Base-by-base conservation (phyloP, 2,888 invertebrate genomes). In the Dastarcus helophoroides region DNA sequence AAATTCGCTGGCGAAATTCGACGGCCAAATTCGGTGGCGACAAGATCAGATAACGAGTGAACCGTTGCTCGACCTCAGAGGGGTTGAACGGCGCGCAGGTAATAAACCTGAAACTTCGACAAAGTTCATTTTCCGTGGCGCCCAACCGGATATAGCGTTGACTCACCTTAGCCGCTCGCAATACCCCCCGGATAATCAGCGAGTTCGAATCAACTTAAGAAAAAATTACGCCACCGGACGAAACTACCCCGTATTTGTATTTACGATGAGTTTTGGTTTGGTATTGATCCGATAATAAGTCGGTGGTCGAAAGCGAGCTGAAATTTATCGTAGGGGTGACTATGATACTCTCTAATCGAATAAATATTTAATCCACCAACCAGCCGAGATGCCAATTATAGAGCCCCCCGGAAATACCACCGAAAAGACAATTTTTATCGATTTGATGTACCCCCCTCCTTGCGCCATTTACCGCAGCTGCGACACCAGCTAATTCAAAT, bases 71-170 rank as follows among this genome's bases (percentile, higher is more conserved):
- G n/a, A 6, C 19, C 6, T 26, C 27, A 38, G 13, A 4, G 31
- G 17, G 27, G 13, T 9, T 29, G 32, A 31, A 15, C 16, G 28
- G 22, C 25, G 26, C 19, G 12, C 39, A 45, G 39, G 42, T 44
- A 41, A 41, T 39, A n/a, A n/a, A 40, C 43, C 43, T 44, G 42
- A 46, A 47, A 45, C 40, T 40, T 46, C 41, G 39, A 41, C 43
- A 41, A 41, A 34, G 39, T 35, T 41, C 42, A 41, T 36, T 41
- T 41, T 42, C 41, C 38, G 39, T 32, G 37, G 36, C 41, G 35
- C 33, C 34, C 39, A 33, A 32, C 42, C 46, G 43, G 44, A 46
- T 41, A 36, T 42, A 31, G 26, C 16, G 38, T 38, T 42, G 44
- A 46, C 39, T 46, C 46, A 44, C 43, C 31, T 26, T 23, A 23